Base-by-base conservation (phyloP, 2,113 vertebrate species). In the Tragelaphus strepsiceros region DNA sequence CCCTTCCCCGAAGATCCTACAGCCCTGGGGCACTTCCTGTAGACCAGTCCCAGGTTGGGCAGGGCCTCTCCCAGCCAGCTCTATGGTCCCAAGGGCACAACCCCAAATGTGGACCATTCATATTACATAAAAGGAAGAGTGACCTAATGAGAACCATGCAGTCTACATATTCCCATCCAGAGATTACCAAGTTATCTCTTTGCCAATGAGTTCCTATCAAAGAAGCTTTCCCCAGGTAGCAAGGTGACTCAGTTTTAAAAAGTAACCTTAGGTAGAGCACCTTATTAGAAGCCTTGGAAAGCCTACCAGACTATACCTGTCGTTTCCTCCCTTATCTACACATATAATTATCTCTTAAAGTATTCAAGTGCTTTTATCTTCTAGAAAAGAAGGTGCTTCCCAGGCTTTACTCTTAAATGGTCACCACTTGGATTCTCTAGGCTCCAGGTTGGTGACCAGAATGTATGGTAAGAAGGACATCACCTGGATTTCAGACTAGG, bases 171-270 rank as follows among this genome's bases (percentile, higher is more conserved):
- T 94, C 81, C 67, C 71, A 96, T 26, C 58, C 46, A 59, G 90
- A 78, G 62, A 53, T 80, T 30, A 90, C 49, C 85, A 35, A 56
- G 39, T 78, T 67, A 81, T 64, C 77, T 94, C 53, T 71, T 86
- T 64, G 74, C 56, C 26, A 85, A 78, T 30, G 24, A 78, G 87
- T 87, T 90, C 39, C 46, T 61, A 90, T 81, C 64, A 91, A 3
- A 58, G 62, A 96, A 90, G 5, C 35, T 90, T 61, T 49, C 85
- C 64, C 35, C 28, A 46, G 78, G 80, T 90, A 84, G 53, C 51
- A 64, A 59, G 26, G 92, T 94, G 88, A 97, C 51, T 96, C 77
- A 83, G 17, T 80, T 78, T 97, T 90, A 59, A 84, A 78, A 97
- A 92, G 88, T 53, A 95, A 91, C 43, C 39, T 90, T 87, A 85